These are phyloP conservation scores for Ictalurus furcatus DNA, from an alignment of 2,113 vertebrate species.

Conservation along the genomic window DNA sequence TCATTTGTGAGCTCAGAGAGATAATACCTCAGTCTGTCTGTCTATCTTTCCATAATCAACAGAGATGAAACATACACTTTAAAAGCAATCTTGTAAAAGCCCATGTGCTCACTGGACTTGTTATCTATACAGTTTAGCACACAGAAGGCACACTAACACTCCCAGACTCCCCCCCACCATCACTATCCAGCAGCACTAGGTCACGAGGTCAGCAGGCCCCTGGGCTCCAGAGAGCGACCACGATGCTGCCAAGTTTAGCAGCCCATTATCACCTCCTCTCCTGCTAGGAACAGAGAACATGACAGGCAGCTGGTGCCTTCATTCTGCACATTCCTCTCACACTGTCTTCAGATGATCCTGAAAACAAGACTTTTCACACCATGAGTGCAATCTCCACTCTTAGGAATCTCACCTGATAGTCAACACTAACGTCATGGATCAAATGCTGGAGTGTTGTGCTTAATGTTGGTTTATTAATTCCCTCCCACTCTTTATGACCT, in stretches of 20 bases:
- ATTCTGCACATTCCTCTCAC: constrained; percentile 45
- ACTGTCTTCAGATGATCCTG: constrained; percentile 16
- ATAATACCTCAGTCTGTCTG: background rate
- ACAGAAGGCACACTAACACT: constrained; percentile 54
- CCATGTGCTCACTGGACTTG: background rate
- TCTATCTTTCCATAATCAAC: background rate
- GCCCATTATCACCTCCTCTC: constrained; percentile 66
- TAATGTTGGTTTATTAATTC: background rate
- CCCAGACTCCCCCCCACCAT: constrained; percentile 44
- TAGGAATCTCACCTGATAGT: background rate
- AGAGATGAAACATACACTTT: constrained; percentile 4
- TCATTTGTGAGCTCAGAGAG: background rate
- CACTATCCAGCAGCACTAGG: constrained; percentile 61
- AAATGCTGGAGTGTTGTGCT: background rate
- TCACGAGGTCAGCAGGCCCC: constrained; percentile 64
- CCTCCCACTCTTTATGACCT: background rate
- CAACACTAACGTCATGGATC: background rate
- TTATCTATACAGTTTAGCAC: constrained; percentile 29
- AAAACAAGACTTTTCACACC: constrained; percentile 39
- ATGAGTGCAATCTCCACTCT: constrained; percentile 1
- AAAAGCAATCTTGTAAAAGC: constrained; percentile 19
- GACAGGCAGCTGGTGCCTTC: constrained; percentile 39
- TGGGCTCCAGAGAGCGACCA: constrained; percentile 39
- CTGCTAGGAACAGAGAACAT: constrained; percentile 49
- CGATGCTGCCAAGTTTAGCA: constrained; percentile 69